A percentile compares a stretch with the other conserved stretches of the same genome.
Conservation (phyloP, 2,113 vertebrate genomes). For the Ochotona curzoniae region DNA sequence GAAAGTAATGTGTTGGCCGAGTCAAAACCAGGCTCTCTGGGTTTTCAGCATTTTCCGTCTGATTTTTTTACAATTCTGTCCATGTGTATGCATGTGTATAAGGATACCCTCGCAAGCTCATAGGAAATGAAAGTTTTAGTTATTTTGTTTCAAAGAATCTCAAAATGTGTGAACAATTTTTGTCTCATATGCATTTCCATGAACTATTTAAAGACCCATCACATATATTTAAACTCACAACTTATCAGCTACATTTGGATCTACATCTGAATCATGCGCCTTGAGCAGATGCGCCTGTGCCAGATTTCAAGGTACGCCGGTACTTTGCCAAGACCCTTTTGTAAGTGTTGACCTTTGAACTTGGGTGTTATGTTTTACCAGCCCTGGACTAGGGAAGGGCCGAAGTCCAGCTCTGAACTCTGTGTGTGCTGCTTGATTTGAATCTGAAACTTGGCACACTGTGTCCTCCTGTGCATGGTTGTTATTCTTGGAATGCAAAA, state of each 20-base stretch:
- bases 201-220: no score
- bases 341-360: constrained; percentile 51
- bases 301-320: not conserved
- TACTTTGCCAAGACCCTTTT: constrained; percentile 21
- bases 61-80: constrained; percentile 39
- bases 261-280: not conserved
- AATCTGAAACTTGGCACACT: constrained; percentile 72
- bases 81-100: not conserved
- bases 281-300: not conserved
- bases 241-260: not conserved
- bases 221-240: not conserved
- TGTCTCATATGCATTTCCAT: no score
- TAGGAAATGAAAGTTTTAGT: no score
- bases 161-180: no score
- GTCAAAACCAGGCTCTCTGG: not conserved
- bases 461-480: constrained; percentile 58
- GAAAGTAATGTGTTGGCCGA: constrained; percentile 41
- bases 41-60: not conserved
- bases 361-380: constrained; percentile 61
- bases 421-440: constrained; percentile 57
- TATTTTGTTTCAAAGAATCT: no score
- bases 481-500: constrained; percentile 79
- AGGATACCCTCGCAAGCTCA: no score
- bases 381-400: not conserved
- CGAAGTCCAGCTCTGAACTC: constrained; percentile 54